Evolutionary conservation across 2,797 vertebrate genomes (phyloP).

Genomic region (Lagocephalus sceleratus): DNA sequence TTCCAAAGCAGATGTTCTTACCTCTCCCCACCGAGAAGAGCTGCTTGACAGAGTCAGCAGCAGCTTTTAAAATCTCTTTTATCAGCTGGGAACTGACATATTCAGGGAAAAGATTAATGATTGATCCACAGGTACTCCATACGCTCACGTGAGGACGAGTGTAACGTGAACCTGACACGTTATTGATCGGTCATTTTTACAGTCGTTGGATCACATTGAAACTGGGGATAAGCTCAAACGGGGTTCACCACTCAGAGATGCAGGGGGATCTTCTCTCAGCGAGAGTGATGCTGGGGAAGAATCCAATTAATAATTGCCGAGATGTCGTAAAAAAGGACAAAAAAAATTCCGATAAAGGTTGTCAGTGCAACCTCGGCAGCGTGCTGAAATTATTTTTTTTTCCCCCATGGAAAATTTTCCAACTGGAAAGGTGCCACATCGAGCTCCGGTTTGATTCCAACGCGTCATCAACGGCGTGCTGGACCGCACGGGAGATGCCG

Average conservation of each 20-base stretch:
- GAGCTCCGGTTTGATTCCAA: too few species aligned
- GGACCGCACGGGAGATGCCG: too few species aligned
- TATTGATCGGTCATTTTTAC: too few species aligned
- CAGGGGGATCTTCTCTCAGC: not conserved
- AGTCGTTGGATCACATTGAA: too few species aligned
- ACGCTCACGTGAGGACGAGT: not conserved
- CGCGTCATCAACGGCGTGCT: too few species aligned
- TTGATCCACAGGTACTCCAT: conserved; percentile 1
- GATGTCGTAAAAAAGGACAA: not conserved
- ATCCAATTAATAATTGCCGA: not conserved
- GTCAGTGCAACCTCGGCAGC: not conserved
- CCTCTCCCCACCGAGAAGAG: not conserved
- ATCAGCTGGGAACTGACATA: not conserved
- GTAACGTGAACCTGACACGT: not conserved
- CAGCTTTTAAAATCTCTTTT: not conserved
- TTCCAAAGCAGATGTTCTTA: not conserved
- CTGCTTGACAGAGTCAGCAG: not conserved
- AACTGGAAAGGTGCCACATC: too few species aligned
- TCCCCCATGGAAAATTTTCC: too few species aligned
- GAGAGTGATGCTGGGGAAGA: not conserved
- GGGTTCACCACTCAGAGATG: too few species aligned
- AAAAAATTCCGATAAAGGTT: too few species aligned
- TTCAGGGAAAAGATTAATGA: not conserved
- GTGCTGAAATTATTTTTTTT: too few species aligned
- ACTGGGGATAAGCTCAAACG: too few species aligned